Percentiles rank a stretch among this genome's conserved stretches.
phyloP scores from a whole-genome alignment of 2,797 vertebrate species.

The Mustela erminea region DNA sequence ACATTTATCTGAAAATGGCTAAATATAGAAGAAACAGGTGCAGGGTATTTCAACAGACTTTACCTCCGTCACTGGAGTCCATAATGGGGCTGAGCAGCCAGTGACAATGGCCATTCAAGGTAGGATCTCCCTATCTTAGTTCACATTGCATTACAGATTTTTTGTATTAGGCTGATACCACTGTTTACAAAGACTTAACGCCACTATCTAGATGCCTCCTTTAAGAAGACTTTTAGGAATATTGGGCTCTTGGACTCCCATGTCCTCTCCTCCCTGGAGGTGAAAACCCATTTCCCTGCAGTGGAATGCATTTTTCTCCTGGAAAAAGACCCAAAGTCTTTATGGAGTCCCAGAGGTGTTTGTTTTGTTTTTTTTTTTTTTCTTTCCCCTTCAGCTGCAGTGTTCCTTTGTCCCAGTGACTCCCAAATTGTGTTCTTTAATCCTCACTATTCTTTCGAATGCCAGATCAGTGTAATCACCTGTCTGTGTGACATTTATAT shows the following conservation, averaged over 20 bases:
- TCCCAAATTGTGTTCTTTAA: conserved; percentile 29
- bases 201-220: not conserved
- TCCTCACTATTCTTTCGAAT: conserved; percentile 10
- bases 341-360: not conserved
- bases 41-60: not conserved
- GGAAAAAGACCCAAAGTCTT: not conserved
- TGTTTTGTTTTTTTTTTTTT: not conserved
- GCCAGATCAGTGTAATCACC: not conserved
- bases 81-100: not conserved
- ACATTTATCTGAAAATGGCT: not conserved
- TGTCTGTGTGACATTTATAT: not conserved
- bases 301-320: not conserved
- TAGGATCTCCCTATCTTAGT: not conserved
- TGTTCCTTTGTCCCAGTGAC: not conserved
- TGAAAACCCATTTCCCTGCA: not conserved
- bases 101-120: not conserved
- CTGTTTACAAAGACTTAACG: not conserved
- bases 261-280: not conserved
- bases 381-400: not conserved
- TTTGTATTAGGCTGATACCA: not conserved
- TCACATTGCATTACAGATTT: not conserved
- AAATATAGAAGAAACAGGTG: not conserved
- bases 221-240: conserved; percentile 7
- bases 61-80: not conserved
- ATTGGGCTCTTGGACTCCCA: not conserved